A percentile compares a stretch with the other conserved stretches of the same genome.
These are phyloP conservation scores for Condylostylus longicornis DNA, from an alignment of 1,140 invertebrate species.

Conservation along the genomic window DNA sequence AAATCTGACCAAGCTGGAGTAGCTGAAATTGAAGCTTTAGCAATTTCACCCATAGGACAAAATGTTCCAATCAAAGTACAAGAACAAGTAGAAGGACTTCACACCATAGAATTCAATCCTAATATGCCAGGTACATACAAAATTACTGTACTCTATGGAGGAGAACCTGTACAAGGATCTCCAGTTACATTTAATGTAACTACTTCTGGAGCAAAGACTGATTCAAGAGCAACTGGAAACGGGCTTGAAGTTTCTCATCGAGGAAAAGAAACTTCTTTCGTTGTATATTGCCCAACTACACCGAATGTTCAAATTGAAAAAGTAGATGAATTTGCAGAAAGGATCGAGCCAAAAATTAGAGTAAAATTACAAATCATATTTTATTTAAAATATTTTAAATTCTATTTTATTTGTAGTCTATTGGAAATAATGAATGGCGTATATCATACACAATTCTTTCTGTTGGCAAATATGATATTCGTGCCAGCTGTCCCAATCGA, in stretches of 20 bases:
- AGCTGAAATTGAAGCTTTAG: constrained; percentile 77
- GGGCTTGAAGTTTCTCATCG: constrained; percentile 52
- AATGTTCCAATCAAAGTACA: constrained; percentile 69
- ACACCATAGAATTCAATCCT: constrained; percentile 72
- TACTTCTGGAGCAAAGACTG: constrained; percentile 27
- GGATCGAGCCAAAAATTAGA: constrained; percentile 31
- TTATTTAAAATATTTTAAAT: not conserved
- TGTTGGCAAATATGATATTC: constrained; percentile 41
- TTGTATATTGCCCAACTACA: constrained; percentile 42
- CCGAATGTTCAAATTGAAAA: constrained; percentile 38
- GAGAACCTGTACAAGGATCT: constrained; percentile 44
- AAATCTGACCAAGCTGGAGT: constrained; percentile 73
- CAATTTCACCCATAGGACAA: constrained; percentile 76
- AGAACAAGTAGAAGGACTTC: constrained; percentile 53
- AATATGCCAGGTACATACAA: constrained; percentile 78
- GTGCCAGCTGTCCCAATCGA: constrained; percentile 37
- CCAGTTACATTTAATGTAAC: constrained; percentile 40
- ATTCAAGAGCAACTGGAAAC: constrained; percentile 41
- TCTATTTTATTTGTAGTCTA: constrained; percentile 4
- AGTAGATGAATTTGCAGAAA: constrained; percentile 25
- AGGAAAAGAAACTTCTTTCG: constrained; percentile 56
- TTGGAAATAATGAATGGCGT: constrained; percentile 37
- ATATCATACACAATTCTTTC: constrained; percentile 41
- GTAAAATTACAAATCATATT: not conserved
- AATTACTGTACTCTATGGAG: constrained; percentile 76